phyloP scores from a whole-genome alignment of 2,113 vertebrate genomes.

The Mionectes macconnelli region DNA sequence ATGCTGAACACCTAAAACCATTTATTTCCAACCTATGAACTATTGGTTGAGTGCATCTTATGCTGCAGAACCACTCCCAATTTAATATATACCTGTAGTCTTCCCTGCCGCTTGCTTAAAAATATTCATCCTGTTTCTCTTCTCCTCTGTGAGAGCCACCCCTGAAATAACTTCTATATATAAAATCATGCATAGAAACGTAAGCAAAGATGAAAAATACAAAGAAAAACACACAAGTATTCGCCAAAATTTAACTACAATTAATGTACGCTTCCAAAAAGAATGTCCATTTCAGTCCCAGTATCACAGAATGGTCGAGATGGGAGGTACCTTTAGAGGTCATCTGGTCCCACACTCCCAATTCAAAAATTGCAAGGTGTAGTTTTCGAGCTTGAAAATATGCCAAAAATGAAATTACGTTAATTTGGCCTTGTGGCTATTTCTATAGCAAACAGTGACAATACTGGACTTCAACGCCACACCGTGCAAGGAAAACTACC shows the following conservation, averaged over 20 bases:
- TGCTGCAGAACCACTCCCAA: neutral
- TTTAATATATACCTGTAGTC: neutral
- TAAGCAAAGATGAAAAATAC: neutral
- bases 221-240: neutral
- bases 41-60: neutral
- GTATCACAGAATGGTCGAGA: neutral
- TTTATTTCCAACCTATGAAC: neutral
- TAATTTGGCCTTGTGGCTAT: neutral
- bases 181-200: neutral
- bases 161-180: neutral
- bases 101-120: neutral
- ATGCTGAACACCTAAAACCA: neutral
- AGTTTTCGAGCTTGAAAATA: neutral
- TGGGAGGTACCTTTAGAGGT: neutral
- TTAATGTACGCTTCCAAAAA: neutral
- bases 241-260: neutral
- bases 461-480: neutral
- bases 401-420: neutral
- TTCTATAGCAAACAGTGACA: neutral
- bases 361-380: neutral
- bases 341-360: neutral
- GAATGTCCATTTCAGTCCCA: neutral
- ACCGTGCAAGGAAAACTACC: neutral
- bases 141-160: neutral
- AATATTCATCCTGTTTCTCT: neutral